Base-by-base conservation (phyloP, 2,113 vertebrate genomes). In the Neomonachus schauinslandi region DNA sequence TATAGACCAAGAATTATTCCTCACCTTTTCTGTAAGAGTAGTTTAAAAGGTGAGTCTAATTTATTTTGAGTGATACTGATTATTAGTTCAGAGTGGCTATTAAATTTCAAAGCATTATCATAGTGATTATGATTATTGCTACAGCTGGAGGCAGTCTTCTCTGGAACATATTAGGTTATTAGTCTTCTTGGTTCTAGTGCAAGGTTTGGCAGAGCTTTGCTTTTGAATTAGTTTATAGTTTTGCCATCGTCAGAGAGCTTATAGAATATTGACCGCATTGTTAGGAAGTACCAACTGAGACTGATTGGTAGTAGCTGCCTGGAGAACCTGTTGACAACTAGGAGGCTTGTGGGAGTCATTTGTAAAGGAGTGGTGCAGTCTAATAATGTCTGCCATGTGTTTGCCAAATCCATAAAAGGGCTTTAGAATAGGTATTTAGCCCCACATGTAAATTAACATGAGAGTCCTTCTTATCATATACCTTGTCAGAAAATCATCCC, bases 141-240 rank as follows among this genome's bases (percentile, higher is more conserved):
- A 53, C 12, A 89, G 42, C 28, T 89, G 46, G 61, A 67, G 18
- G 36, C 59, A 31, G 11, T 81, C 26, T 65, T 77, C 36, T 89
- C 31, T 42, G 42, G 55, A 95, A 80, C 10, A 21, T 61, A 13
- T 36, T 57, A 55, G 84, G 24, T 36, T 67, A 4, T 88, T 79
- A 51, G 39, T 81, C 59, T 61, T 59, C 39, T 59, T 65, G 42
- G 24, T 81, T 95, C 51, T 86, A 49, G 42, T 55, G 67, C 46
- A 92, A 87, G 39, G 6, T 80, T 94, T 85, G 88, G 24, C 71
- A 94, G 76, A 77, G 28, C 36, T 86, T 67, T 69, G 59, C 55
- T 51, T 94, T 82, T 86, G 42, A 97, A 84, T 84, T 88, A 74
- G 18, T 74, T 59, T 69, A 46, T 31, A n/a, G 46, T 46, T 97